A percentile compares a stretch with the other conserved stretches of the same genome.
Conservation (phyloP, 2,888 invertebrate species). For the Noctua fimbriata region DNA sequence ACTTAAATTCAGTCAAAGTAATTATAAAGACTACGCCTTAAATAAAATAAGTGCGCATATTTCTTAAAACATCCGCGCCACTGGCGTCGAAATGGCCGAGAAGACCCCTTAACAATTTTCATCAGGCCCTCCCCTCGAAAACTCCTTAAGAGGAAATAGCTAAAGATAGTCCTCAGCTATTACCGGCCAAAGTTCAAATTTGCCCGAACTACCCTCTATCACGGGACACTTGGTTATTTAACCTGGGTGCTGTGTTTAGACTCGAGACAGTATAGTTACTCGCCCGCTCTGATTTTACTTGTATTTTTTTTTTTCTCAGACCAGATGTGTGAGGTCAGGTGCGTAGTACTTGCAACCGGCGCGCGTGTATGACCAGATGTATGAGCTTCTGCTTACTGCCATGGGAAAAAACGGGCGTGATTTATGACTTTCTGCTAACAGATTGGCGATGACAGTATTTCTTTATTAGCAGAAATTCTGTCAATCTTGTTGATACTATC, state of each 20-base stretch:
- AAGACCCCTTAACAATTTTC: slow-evolving; percentile 67
- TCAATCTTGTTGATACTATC: background rate
- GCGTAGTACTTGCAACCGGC: background rate
- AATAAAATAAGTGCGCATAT: slow-evolving; percentile 68
- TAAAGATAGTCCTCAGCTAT: slow-evolving; percentile 72
- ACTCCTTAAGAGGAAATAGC: slow-evolving; percentile 71
- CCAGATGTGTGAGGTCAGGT: slow-evolving; percentile 23
- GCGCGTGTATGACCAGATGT: slow-evolving; percentile 30
- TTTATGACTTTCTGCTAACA: slow-evolving; percentile 8
- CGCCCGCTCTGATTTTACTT: slow-evolving; percentile 12
- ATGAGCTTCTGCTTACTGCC: background rate
- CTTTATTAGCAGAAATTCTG: background rate
- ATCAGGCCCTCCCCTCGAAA: slow-evolving; percentile 64
- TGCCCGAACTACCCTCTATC: slow-evolving; percentile 73
- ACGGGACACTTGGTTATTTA: slow-evolving; percentile 75
- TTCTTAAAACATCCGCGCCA: slow-evolving; percentile 58
- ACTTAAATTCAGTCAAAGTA: slow-evolving; percentile 60
- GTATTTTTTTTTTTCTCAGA: background rate
- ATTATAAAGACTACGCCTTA: slow-evolving; percentile 62
- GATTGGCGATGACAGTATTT: background rate
- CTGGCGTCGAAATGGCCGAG: slow-evolving; percentile 59
- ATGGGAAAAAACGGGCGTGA: slow-evolving; percentile 12
- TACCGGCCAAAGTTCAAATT: slow-evolving; percentile 76
- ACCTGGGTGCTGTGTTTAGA: slow-evolving; percentile 75
- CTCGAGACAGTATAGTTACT: slow-evolving; percentile 46